Evolutionary conservation across 2,888 invertebrate species (phyloP), one percentile per base, ranked within the genome.

Genomic region (Andrena trimmerana): DNA sequence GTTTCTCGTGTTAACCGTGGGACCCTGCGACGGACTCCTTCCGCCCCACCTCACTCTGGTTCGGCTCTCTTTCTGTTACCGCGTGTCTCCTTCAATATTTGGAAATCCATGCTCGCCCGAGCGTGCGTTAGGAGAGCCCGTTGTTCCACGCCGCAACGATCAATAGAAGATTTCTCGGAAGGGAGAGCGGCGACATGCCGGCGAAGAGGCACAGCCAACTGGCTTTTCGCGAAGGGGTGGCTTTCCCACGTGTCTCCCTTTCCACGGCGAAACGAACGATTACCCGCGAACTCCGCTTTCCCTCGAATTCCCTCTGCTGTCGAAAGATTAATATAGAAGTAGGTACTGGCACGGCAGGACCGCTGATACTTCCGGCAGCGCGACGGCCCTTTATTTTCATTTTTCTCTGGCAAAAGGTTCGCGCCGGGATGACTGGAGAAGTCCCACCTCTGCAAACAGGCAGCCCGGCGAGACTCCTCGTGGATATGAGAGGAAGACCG

Each of bases 1-100:
- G 89, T 89, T 92, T 92, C 89, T 92, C 91, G 87, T 92, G 92
- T 92, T 90, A 89, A 85, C 85, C 84, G 85, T 85, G 88, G 88
- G 89, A 89, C 83, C 84, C 68, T 57, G 84, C 86, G 80, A 77
- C 81, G 48, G 75, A 59, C 70, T 42, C 59, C 66, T 42, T 54
- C 57, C 69, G 77, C 66, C 68, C 78, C 77, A 65, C 57, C 42
- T 42, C 50, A 60, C 60, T 36, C 50, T 63, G 59, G n/a, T 8
- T 31, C 59, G 48, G 48, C 62, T 72, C 78, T 20, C 65, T 33
- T 77, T 60, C 75, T 71, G 78, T 80, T 75, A 70, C 75, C 62
- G 76, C 70, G 70, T 60, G 72, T 83, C 79, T 89, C 89, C 75
- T 73, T 83, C 90, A 91, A 91, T 92, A 92, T 92, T 92, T 90